Evolutionary conservation across 2,113 vertebrate genomes (phyloP).

Genomic region (Columba janthina): DNA sequence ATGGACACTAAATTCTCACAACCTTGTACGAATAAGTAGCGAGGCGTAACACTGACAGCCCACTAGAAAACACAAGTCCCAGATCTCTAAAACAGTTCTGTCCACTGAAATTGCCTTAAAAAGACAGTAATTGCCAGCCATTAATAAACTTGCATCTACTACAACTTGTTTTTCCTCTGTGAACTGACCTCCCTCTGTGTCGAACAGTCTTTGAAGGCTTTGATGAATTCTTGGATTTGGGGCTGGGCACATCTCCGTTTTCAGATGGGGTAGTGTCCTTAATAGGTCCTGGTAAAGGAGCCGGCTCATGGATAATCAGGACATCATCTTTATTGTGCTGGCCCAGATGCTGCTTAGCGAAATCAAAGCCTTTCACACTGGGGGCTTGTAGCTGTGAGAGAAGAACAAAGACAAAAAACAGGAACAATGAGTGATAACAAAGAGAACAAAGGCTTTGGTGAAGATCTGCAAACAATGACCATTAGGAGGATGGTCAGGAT

Average conservation of each 20-base stretch:
- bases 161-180: background rate
- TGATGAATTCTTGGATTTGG: conserved; percentile 83
- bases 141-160: background rate
- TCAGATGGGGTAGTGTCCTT: conserved; percentile 89
- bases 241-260: conserved; percentile 88
- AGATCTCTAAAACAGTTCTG: background rate
- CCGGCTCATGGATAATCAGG: conserved; percentile 91
- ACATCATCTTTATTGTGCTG: conserved; percentile 96
- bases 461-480: background rate
- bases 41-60: background rate
- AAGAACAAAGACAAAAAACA: conserved; percentile 25
- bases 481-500: background rate
- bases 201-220: conserved; percentile 84
- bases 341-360: conserved; percentile 97
- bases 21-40: background rate
- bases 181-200: conserved; percentile 87
- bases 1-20: background rate
- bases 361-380: conserved; percentile 97
- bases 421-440: background rate
- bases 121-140: background rate
- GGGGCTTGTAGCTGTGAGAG: conserved; percentile 88
- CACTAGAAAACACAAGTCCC: background rate
- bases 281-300: conserved; percentile 76
- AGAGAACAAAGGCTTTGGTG: background rate
- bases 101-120: background rate